Conservation (phyloP, 2,113 vertebrate species). For the Pavo muticus region DNA sequence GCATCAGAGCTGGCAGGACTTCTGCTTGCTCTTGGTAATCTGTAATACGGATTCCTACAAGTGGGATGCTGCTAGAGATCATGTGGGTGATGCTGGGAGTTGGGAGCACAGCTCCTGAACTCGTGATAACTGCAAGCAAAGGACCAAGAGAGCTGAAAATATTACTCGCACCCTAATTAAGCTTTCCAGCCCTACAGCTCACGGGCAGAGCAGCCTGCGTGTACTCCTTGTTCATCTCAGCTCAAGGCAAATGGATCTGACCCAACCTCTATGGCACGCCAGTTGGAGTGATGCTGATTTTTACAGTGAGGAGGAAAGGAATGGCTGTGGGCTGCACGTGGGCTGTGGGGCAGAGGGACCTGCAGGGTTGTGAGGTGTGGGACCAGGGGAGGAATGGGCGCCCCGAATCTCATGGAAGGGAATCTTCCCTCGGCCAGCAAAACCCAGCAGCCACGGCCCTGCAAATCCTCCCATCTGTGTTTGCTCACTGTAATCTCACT, state of each 20-base stretch:
- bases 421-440: not conserved
- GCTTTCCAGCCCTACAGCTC: not conserved
- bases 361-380: not conserved
- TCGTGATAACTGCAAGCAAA: not conserved
- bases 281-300: rapidly evolving
- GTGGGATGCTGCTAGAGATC: not conserved
- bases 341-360: not conserved
- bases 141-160: not conserved
- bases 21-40: not conserved
- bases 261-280: rapidly evolving
- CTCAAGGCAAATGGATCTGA: not conserved
- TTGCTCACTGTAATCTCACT: not conserved
- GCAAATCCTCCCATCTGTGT: not conserved
- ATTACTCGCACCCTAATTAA: not conserved
- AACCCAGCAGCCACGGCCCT: not conserved
- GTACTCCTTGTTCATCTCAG: not conserved
- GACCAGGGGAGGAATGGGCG: rapidly evolving
- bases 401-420: rapidly evolving
- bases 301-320: not conserved
- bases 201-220: not conserved
- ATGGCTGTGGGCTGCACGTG: not conserved
- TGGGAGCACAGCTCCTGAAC: not conserved
- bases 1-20: not conserved
- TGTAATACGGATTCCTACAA: not conserved
- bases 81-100: not conserved